phyloP scores from a whole-genome alignment of 2,797 vertebrate genomes.

The Argyrosomus regius region DNA sequence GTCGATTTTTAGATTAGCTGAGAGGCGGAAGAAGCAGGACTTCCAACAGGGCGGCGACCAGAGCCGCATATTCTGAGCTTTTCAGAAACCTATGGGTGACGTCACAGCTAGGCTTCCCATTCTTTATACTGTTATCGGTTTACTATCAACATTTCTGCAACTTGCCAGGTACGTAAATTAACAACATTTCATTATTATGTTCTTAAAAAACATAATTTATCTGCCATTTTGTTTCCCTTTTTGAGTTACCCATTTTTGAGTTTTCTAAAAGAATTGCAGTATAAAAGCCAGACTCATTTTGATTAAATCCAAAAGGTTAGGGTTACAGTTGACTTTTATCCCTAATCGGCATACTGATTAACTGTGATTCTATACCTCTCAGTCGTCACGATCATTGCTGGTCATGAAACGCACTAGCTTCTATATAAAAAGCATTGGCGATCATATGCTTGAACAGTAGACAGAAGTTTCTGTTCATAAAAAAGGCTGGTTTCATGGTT shows the following conservation, averaged over 20 bases:
- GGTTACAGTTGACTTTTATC: neutral
- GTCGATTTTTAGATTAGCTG: too few species aligned
- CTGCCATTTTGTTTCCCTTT: too few species aligned
- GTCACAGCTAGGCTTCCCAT: too few species aligned
- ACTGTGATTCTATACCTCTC: neutral
- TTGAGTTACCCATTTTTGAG: neutral
- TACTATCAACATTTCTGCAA: too few species aligned
- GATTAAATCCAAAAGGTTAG: neutral
- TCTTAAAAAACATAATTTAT: too few species aligned
- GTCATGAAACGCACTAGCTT: neutral
- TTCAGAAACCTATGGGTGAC: too few species aligned
- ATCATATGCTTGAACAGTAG: neutral
- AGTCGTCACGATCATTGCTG: neutral
- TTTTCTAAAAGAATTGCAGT: neutral
- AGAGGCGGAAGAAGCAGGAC: too few species aligned
- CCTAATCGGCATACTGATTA: conserved; percentile 1
- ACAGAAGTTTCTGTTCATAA: conserved; percentile 22
- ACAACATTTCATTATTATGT: too few species aligned
- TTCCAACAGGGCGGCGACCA: too few species aligned
- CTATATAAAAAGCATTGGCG: neutral
- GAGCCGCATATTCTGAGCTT: too few species aligned
- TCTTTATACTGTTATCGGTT: too few species aligned
- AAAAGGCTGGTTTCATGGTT: neutral
- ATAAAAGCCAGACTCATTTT: neutral
- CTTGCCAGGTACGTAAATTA: too few species aligned